Evolutionary conservation across 2,797 vertebrate genomes (phyloP).

Genomic region (Syngnathus acus): DNA sequence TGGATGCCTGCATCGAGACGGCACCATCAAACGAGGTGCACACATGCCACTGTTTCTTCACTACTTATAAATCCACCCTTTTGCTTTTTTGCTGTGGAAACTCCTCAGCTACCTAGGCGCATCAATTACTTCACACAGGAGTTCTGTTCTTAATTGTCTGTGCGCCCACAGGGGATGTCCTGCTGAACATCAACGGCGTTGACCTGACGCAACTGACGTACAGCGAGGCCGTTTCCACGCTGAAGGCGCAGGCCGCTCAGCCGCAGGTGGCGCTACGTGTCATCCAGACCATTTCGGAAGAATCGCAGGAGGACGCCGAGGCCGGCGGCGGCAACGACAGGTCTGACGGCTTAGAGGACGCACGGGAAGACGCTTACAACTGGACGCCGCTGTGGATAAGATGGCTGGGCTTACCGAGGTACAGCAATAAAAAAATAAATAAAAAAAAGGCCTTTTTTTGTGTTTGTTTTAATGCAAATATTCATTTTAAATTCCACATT

Average conservation of each 20-base stretch:
- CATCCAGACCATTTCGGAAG: conserved; percentile 73
- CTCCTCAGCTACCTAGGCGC: background rate
- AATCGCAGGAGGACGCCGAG: conserved; percentile 60
- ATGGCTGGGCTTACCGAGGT: conserved; percentile 88
- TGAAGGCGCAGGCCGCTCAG: conserved; percentile 85
- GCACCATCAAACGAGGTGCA: conserved; percentile 84
- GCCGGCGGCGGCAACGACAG: conserved; percentile 56
- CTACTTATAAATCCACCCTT: background rate
- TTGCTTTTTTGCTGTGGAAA: background rate
- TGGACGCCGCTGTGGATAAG: conserved; percentile 86
- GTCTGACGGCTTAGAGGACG: conserved; percentile 59
- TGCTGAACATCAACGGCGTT: conserved; percentile 84
- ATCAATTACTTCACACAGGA: background rate
- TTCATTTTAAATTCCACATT: background rate
- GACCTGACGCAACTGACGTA: conserved; percentile 86
- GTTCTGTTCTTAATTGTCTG: background rate
- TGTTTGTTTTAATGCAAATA: too few relatives aligned
- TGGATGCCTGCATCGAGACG: conserved; percentile 84
- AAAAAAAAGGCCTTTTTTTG: too few relatives aligned
- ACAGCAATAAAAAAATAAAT: background rate
- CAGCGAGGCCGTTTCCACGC: conserved; percentile 80
- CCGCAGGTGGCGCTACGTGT: conserved; percentile 75
- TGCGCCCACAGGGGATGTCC: conserved; percentile 74
- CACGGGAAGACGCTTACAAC: conserved; percentile 69
- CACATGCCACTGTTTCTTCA: background rate